phyloP scores from a whole-genome alignment of 2,113 vertebrate species.

The Cottus gobio region DNA sequence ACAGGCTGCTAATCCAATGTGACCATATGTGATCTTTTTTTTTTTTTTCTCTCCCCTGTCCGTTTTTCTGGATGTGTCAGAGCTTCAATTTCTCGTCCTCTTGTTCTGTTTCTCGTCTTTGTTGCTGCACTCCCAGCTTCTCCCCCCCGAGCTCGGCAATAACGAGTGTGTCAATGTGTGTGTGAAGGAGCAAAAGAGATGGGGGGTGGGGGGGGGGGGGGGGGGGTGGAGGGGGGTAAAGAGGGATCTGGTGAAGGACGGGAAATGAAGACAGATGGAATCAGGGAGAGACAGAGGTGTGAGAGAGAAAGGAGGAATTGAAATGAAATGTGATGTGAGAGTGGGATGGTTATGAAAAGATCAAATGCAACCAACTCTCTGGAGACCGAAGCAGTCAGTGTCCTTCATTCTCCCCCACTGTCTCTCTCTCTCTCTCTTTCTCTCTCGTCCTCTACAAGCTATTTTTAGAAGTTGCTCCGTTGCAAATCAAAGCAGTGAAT shows the following conservation, averaged over 20 bases:
- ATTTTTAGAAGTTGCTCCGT: slow-evolving; percentile 80
- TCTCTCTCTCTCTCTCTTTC: slow-evolving; percentile 15
- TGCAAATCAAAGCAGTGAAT: slow-evolving; percentile 75
- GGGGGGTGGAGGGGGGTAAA: slow-evolving; percentile 32
- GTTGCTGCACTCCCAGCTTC: slow-evolving; percentile 61
- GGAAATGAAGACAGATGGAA: slow-evolving; percentile 60
- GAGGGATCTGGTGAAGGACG: slow-evolving; percentile 38
- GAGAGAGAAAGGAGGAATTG: slow-evolving; percentile 51
- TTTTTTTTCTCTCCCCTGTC: background rate
- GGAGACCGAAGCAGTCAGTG: slow-evolving; percentile 54
- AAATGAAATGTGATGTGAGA: slow-evolving; percentile 37
- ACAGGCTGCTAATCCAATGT: slow-evolving; percentile 61
- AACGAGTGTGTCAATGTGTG: slow-evolving; percentile 52
- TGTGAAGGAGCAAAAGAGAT: slow-evolving; percentile 28
- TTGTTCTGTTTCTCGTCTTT: slow-evolving; percentile 53
- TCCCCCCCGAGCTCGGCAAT: slow-evolving; percentile 29
- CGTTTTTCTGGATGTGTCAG: slow-evolving; percentile 33
- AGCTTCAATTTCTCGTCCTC: slow-evolving; percentile 37
- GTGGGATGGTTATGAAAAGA: slow-evolving; percentile 41
- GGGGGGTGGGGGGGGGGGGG: slow-evolving; percentile 21
- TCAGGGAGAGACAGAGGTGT: slow-evolving; percentile 49
- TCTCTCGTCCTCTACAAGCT: slow-evolving; percentile 43
- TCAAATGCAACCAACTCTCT: slow-evolving; percentile 63
- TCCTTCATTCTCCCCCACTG: slow-evolving; percentile 28
- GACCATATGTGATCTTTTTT: slow-evolving; percentile 37